These are phyloP conservation scores for Melanocharis versteri DNA, from an alignment of 2,113 vertebrate species.

Conservation along the genomic window DNA sequence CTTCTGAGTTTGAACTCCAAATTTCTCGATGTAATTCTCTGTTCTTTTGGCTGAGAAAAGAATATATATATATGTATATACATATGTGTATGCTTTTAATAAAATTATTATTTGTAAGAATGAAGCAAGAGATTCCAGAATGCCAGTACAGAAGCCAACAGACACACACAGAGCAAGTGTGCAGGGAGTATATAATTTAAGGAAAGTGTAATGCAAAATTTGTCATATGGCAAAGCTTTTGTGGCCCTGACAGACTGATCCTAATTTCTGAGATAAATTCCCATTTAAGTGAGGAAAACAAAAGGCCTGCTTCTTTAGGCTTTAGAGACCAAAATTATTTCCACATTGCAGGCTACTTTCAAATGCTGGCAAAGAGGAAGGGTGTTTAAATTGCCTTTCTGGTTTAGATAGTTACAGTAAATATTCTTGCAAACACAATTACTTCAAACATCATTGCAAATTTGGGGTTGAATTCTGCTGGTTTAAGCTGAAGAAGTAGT, in stretches of 20 bases:
- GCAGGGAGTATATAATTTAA: constrained; percentile 51
- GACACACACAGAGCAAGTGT: background rate
- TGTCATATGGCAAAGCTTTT: constrained; percentile 43
- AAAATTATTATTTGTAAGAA: constrained; percentile 32
- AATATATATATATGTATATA: background rate
- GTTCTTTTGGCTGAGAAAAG: constrained; percentile 70
- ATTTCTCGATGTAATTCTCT: constrained; percentile 52
- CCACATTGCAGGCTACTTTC: constrained; percentile 37
- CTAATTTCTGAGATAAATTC: constrained; percentile 59
- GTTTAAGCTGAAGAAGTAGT: background rate
- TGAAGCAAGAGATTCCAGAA: constrained; percentile 1
- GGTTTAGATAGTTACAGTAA: constrained; percentile 4
- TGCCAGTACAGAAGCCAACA: constrained; percentile 4
- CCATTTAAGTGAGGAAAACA: constrained; percentile 35
- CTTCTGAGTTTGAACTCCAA: constrained; percentile 73
- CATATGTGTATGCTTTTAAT: background rate
- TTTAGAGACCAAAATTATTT: constrained; percentile 45
- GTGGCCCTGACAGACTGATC: constrained; percentile 35
- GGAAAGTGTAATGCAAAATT: constrained; percentile 41
- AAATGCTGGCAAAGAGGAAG: background rate
- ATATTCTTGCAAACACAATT: background rate
- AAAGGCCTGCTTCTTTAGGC: constrained; percentile 38
- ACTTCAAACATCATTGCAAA: background rate
- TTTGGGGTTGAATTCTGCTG: background rate
- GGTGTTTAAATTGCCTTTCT: constrained; percentile 19